A percentile compares a stretch with the other conserved stretches of the same genome.
Conservation (phyloP, 1,140 invertebrate genomes). For the Psilanteris sp. region DNA sequence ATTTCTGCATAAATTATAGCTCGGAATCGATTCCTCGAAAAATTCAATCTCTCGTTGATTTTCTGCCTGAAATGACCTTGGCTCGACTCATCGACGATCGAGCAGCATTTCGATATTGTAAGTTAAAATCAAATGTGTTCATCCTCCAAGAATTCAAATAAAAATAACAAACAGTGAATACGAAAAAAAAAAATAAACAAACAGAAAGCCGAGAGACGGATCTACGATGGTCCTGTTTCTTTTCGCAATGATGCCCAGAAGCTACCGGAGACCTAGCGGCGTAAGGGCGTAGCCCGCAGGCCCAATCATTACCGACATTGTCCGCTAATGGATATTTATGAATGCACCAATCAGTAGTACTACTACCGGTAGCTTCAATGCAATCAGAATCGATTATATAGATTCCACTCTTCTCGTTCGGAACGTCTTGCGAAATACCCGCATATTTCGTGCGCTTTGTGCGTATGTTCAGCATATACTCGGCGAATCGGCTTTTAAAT, state of each 20-base stretch:
- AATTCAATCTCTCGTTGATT: conserved; percentile 56
- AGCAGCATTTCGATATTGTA: conserved; percentile 64
- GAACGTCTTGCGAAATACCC: conserved; percentile 36
- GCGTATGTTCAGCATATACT: too few species aligned
- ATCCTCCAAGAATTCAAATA: conserved; percentile 66
- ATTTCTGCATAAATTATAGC: conserved; percentile 57
- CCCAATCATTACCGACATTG: conserved; percentile 79
- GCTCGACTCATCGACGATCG: conserved; percentile 51
- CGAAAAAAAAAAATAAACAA: too few species aligned
- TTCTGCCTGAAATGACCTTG: conserved; percentile 56
- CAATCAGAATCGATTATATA: conserved; percentile 80
- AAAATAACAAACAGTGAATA: conserved; percentile 54
- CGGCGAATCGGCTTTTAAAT: too few species aligned
- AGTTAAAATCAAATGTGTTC: conserved; percentile 68
- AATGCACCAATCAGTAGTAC: conserved; percentile 79
- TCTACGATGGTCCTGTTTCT: conserved; percentile 53
- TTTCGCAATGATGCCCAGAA: conserved; percentile 45
- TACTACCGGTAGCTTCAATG: conserved; percentile 79
- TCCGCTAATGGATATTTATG: conserved; percentile 80
- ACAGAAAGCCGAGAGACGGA: conserved; percentile 55
- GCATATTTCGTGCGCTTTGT: conserved; percentile 25
- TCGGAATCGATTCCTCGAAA: conserved; percentile 55
- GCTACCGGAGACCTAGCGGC: conserved; percentile 65
- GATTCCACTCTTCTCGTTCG: conserved; percentile 42
- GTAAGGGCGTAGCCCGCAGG: conserved; percentile 76